Evolutionary conservation across 1,140 invertebrate genomes (phyloP), one percentile per base, ranked within the genome.

Genomic region (Nasonia vitripennis): DNA sequence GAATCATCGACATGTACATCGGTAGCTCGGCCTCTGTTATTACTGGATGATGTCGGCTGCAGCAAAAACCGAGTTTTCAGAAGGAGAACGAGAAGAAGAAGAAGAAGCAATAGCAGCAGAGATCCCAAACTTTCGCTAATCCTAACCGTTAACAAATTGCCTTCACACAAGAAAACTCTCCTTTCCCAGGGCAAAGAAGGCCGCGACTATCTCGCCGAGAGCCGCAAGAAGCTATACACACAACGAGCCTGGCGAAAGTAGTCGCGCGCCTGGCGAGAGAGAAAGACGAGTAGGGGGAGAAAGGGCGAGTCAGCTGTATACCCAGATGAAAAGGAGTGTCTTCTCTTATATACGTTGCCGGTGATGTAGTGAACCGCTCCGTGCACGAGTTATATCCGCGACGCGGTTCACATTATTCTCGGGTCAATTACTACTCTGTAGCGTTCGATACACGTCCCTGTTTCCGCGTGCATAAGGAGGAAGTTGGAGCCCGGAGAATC

Each of bases 301-400:
- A 31, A 41, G 27, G 81, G 27, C 68, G 37, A 77, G 55, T 62
- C 17, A 6, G 55, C 20, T 62, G 55, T 62, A 20, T 5, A 62
- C 51, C 9, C 6, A 77, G 81, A 83, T 77, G 73, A 77, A 75
- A 83, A 83, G 81, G 81, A 83, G 81, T 77, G 81, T 83, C 81
- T 83, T 82, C 81, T 55, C 48, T 62, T 17, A 14, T 67, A 12
- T 12, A 27, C 3, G 23, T 2, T 31, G 78, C 67, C 23, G 79
- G 0, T 71, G 67, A 9, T 10, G 45, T 23, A 41, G 67, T 81
- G 17, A 12, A 23, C 73, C 7, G 6, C 20, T 37, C 9, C 20
- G 45, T 48, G 27, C 68, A 71, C 31, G 20, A 70, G 62, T 80
- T 80, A 7, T 37, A 37, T 37, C 78, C 20, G 48, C 45, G 70